These are phyloP conservation scores for Alfaro cultratus DNA, from an alignment of 2,797 vertebrate species.

Conservation along the genomic window DNA sequence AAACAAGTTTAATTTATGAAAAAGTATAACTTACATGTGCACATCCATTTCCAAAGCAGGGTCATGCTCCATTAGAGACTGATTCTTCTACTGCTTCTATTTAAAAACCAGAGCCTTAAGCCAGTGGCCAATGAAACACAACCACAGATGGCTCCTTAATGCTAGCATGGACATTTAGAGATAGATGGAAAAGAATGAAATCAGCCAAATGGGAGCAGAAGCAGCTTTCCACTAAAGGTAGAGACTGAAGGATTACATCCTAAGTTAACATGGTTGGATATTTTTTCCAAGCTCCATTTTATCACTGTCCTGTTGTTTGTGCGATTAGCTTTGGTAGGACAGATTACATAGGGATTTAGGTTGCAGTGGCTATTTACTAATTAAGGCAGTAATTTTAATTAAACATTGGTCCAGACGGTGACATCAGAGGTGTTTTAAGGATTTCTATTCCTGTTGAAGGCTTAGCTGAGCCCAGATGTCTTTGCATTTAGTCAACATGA, in stretches of 20 bases:
- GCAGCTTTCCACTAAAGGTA: constrained; percentile 40
- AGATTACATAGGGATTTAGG: constrained; percentile 58
- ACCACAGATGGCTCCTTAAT: constrained; percentile 76
- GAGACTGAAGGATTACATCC: constrained; percentile 37
- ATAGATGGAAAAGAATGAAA: constrained; percentile 42
- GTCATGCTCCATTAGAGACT: constrained; percentile 36
- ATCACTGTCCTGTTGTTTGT: constrained; percentile 29
- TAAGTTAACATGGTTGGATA: constrained; percentile 30
- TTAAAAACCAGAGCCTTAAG: constrained; percentile 68
- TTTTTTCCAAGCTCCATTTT: constrained; percentile 16
- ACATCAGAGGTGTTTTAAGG: constrained; percentile 1
- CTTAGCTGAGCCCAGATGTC: background rate
- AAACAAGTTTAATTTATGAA: constrained; percentile 5
- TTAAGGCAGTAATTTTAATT: constrained; percentile 24
- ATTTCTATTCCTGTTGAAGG: background rate
- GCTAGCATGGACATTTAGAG: constrained; percentile 68
- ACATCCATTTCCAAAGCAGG: constrained; percentile 29
- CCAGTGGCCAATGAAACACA: constrained; percentile 55
- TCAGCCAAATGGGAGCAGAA: constrained; percentile 63
- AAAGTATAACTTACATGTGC: background rate
- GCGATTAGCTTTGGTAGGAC: constrained; percentile 60
- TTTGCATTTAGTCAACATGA: background rate
- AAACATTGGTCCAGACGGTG: background rate
- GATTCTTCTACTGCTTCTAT: constrained; percentile 58
- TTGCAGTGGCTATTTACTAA: constrained; percentile 53